Evolutionary conservation across 2,888 invertebrate genomes (phyloP).

Genomic region (Patella depressa): DNA sequence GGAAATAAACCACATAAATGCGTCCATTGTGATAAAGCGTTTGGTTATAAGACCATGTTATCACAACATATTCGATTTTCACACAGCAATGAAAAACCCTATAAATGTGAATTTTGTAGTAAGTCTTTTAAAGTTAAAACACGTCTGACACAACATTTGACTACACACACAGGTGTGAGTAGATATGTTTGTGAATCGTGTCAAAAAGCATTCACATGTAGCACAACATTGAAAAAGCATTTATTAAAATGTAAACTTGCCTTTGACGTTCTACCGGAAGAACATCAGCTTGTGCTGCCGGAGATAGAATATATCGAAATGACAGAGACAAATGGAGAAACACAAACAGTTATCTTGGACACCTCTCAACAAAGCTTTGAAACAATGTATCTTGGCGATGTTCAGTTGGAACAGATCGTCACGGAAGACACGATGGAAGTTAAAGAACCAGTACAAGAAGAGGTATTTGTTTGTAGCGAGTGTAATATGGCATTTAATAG

Average conservation of each 20-base stretch:
- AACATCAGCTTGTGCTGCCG: not conserved
- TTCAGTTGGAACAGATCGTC: conserved; percentile 1
- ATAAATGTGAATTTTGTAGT: conserved; percentile 46
- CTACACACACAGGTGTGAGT: conserved; percentile 49
- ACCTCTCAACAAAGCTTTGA: conserved; percentile 13
- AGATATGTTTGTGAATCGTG: conserved; percentile 45
- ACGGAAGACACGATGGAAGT: conserved; percentile 16
- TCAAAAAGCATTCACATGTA: conserved; percentile 41
- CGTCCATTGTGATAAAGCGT: conserved; percentile 45
- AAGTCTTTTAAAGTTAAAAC: conserved; percentile 53
- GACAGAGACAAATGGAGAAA: conserved; percentile 16
- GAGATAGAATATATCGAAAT: conserved; percentile 16
- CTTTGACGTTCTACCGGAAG: not conserved
- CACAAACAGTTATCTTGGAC: conserved; percentile 8
- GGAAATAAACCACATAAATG: conserved; percentile 53
- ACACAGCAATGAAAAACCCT: conserved; percentile 50
- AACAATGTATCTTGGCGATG: conserved; percentile 11
- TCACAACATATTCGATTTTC: conserved; percentile 49
- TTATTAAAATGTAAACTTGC: conserved; percentile 43
- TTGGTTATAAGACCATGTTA: conserved; percentile 52
- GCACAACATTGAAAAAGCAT: conserved; percentile 44
- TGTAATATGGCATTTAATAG: conserved; percentile 45
- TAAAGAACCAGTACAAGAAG: conserved; percentile 34
- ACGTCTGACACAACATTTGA: conserved; percentile 46
- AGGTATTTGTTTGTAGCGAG: conserved; percentile 53